phyloP scores from a whole-genome alignment of 2,888 invertebrate species.

The Dione juno region DNA sequence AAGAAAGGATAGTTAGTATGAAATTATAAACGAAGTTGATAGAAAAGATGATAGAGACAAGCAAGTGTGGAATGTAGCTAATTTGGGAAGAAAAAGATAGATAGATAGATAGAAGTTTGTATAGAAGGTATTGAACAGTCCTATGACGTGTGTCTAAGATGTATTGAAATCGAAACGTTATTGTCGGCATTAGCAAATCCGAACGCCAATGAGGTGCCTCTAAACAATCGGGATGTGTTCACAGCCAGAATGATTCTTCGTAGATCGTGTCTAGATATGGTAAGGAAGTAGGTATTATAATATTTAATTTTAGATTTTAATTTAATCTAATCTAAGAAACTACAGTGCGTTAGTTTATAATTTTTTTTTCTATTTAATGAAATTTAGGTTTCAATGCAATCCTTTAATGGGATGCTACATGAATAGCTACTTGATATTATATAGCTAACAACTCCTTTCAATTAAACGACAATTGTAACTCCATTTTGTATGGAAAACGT shows the following conservation, averaged over 20 bases:
- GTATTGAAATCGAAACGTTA: slow-evolving; percentile 52
- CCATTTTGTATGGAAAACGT: slow-evolving; percentile 29
- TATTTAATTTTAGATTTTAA: slow-evolving; percentile 64
- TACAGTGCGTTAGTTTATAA: slow-evolving; percentile 81
- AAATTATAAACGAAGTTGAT: slow-evolving; percentile 50
- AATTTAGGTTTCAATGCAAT: slow-evolving; percentile 68
- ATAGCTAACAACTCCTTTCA: slow-evolving; percentile 46
- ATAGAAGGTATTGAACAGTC: slow-evolving; percentile 48
- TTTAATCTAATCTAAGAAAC: slow-evolving; percentile 79
- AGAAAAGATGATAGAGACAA: slow-evolving; percentile 42
- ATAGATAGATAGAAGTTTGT: slow-evolving; percentile 26
- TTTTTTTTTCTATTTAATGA: slow-evolving; percentile 69
- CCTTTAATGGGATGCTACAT: slow-evolving; percentile 75
- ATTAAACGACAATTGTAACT: slow-evolving; percentile 38
- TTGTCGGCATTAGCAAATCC: slow-evolving; percentile 64
- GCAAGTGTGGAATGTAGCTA: slow-evolving; percentile 24
- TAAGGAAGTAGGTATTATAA: slow-evolving; percentile 70
- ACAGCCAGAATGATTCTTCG: slow-evolving; percentile 83
- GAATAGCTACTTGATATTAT: slow-evolving; percentile 66
- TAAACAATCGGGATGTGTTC: slow-evolving; percentile 75
- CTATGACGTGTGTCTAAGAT: slow-evolving; percentile 40
- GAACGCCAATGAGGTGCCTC: slow-evolving; percentile 61
- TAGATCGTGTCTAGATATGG: slow-evolving; percentile 79
- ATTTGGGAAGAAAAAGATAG: no score
- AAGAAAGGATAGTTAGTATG: slow-evolving; percentile 62